Evolutionary conservation across 1,140 invertebrate genomes (phyloP), one percentile per base, ranked within the genome.

Genomic region (Bombus confusus): DNA sequence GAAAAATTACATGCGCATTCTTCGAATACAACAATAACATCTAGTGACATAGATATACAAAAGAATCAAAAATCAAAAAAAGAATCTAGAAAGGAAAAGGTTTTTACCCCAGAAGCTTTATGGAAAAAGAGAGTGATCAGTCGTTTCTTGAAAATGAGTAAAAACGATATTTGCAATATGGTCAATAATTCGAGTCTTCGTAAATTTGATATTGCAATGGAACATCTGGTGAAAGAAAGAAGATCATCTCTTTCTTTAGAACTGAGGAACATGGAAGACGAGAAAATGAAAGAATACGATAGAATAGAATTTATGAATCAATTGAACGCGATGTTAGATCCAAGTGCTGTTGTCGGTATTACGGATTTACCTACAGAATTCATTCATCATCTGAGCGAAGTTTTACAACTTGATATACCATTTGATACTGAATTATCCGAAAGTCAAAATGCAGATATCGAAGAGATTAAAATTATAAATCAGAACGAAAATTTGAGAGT

Each of bases 161-260:
- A 94, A 80, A 95, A 94, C 43, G 95, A 95, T 31, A 94, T 95
- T 43, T 91, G 92, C 43, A 95, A 95, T 59, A 94, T 95, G 93
- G 90, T 95, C 0, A 95, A 95, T 81, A 94, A 94, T 59, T 93
- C 95, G 37, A 95, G 94, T 84, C 83, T 95, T 8, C 91, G 94
- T 2, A 95, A 95, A 68, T 95, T 95, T 47, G 93, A 95, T 76
- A 93, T 95, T 13, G 94, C 94, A 1, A 95, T 95, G 95, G 92
- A 95, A 41, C 94, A 93, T 80, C 85, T 95, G 12, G 94, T 95
- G n/a, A 94, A 94, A 41, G 94, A 95, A 41, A 92, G 93, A 22
- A 92, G 87, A 18, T 81, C 92, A 2, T 91, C 92, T 1, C 73
- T 95, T 37, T 93, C 93, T 0, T 68, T 93, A 15, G 92, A 95